Evolutionary conservation across 2,797 vertebrate species (phyloP).

Genomic region (Cirrhinus mrigala): DNA sequence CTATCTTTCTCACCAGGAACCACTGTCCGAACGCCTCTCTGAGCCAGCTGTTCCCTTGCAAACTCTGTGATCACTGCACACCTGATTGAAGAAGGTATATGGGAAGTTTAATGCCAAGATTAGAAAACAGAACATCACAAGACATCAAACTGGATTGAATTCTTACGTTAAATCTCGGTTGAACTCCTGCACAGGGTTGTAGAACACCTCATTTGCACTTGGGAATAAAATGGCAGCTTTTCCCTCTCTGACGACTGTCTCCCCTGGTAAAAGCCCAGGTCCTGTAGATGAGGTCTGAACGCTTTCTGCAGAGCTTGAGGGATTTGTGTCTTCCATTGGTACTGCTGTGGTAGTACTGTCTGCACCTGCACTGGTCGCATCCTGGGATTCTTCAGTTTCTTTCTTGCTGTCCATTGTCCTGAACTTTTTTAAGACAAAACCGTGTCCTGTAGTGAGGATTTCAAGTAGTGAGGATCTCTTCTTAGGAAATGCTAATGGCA

Average conservation of each 20-base stretch:
- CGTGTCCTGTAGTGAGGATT: background rate
- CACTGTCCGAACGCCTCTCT: constrained; percentile 83
- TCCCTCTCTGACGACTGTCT: constrained; percentile 86
- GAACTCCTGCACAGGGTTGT: constrained; percentile 95
- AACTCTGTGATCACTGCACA: constrained; percentile 92
- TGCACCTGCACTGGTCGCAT: background rate
- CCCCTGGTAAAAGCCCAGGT: constrained; percentile 71
- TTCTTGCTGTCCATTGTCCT: constrained; percentile 69
- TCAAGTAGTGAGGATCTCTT: constrained; percentile 10
- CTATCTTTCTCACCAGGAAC: constrained; percentile 85
- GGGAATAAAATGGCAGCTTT: constrained; percentile 87
- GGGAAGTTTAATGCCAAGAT: background rate
- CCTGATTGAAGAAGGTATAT: constrained; percentile 64
- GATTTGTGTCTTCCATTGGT: constrained; percentile 8
- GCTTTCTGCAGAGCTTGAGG: background rate
- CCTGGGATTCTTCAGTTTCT: constrained; percentile 24
- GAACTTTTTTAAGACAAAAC: constrained; percentile 29
- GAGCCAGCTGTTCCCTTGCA: constrained; percentile 80
- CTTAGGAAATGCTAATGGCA: constrained; percentile 6
- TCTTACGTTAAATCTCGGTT: constrained; percentile 94
- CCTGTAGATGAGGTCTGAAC: constrained; percentile 10
- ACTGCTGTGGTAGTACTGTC: background rate
- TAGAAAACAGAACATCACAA: background rate
- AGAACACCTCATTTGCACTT: constrained; percentile 90
- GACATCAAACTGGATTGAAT: background rate